Percentiles rank a stretch among this genome's conserved stretches.
Conservation (phyloP, 2,113 vertebrate genomes). For the Poeciliopsis turrubarensis region DNA sequence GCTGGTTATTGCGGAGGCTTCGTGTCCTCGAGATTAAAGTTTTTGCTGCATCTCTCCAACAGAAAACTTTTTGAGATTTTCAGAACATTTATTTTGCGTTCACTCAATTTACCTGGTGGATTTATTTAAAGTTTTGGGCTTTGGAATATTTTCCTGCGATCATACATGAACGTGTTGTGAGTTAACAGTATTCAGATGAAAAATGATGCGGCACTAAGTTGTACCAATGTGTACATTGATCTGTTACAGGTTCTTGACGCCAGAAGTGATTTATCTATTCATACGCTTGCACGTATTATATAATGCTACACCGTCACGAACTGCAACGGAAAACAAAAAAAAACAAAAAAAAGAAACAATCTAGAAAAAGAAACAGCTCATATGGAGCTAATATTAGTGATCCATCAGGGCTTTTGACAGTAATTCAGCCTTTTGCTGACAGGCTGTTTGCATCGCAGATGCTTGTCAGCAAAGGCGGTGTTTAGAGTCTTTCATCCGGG, state of each 20-base stretch:
- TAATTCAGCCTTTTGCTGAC: slow-evolving; percentile 7
- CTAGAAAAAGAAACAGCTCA: slow-evolving; percentile 7
- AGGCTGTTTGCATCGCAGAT: slow-evolving; percentile 16
- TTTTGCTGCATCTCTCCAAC: background rate
- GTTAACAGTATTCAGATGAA: background rate
- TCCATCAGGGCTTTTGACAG: slow-evolving; percentile 16
- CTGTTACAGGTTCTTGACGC: background rate
- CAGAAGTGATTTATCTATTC: background rate
- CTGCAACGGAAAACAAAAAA: background rate
- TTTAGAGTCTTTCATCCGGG: background rate
- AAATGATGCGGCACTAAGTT: background rate
- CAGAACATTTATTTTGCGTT: background rate
- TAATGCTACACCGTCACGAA: background rate
- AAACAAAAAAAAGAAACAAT: too few species aligned
- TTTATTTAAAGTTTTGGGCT: too few species aligned
- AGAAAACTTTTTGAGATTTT: background rate
- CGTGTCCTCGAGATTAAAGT: too few species aligned
- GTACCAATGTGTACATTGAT: background rate
- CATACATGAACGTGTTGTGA: background rate
- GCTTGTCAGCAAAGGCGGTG: background rate
- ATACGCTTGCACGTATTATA: background rate
- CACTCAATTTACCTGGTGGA: too few species aligned
- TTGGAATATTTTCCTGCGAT: background rate
- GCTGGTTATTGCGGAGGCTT: background rate
- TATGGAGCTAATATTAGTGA: slow-evolving; percentile 7